phyloP scores from a whole-genome alignment of 1,140 invertebrate genomes.

The Chironomus tepperi region DNA sequence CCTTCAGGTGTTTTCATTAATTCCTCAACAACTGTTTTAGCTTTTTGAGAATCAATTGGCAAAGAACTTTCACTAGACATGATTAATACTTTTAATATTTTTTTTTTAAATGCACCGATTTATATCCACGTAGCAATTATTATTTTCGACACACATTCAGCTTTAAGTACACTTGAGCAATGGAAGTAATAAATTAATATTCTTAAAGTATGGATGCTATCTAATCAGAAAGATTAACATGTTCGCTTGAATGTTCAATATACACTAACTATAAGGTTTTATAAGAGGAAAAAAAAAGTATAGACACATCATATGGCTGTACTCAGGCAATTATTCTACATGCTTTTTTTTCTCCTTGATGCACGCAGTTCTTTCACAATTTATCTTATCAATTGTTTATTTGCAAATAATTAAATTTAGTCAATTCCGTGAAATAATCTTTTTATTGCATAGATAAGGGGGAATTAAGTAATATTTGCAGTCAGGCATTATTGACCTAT shows the following conservation, averaged over 20 bases:
- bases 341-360: not conserved
- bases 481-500: not conserved
- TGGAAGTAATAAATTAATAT: not conserved
- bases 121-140: not conserved
- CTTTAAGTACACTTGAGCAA: not conserved
- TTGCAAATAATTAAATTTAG: not conserved
- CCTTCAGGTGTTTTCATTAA: conserved; percentile 7
- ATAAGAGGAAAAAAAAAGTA: too few relatives aligned
- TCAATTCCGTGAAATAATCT: not conserved
- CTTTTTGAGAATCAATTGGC: not conserved
- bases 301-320: too few relatives aligned
- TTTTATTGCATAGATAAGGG: not conserved
- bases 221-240: not conserved
- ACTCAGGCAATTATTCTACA: too few relatives aligned
- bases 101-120: too few relatives aligned
- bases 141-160: not conserved
- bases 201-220: not conserved
- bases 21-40: not conserved
- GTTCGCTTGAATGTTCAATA: too few relatives aligned
- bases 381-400: not conserved
- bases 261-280: too few relatives aligned
- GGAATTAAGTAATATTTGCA: not conserved
- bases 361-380: not conserved
- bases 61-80: not conserved
- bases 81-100: too few relatives aligned